Base-by-base conservation (phyloP, 2,113 vertebrate species). In the Perccottus glenii region DNA sequence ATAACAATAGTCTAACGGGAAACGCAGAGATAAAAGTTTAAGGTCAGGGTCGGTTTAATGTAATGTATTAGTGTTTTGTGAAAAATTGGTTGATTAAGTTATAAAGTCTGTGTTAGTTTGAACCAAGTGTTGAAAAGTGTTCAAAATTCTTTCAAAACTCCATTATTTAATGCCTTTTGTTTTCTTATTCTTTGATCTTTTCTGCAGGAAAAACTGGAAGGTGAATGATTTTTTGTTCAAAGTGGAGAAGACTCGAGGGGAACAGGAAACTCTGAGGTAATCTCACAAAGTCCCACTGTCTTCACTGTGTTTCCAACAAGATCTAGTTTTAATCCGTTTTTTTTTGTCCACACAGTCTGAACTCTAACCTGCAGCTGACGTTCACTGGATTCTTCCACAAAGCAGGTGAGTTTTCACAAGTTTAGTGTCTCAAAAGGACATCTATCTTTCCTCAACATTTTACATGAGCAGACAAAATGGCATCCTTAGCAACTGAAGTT, bases 331-430 rank as follows among this genome's bases (percentile, higher is more conserved):
- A 45, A 9, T n/a, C 10, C 4, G 2, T 38, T 15, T 40, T 11
- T 9, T 6, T 49, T 11, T 70, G 27, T 72, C 51, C 77, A 88
- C 82, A 10, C 86, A 99, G 97, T 80, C 88, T 96, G 86, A 92
- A 96, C 71, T 96, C 96, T 44, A 98, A 98, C 74, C 92, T 99
- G 64, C 98, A 99, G 89, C 96, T 99, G 83, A 99, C 96, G 16
- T 99, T 99, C 85, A 98, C 95, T 69, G 98, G 98, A 81, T 99
- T 99, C 94, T 99, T 98, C 90, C 95, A 98, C 83, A 98, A 98
- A 93, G 95, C 93, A 69, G 97, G 97, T 98, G 52, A 69, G 70
- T 43, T 74, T 35, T 14, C 45, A 8, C 11, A 3, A 49, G 10
- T 57, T 40, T 15, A 14, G 9, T 47, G 59, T 12, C 11, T 60